Conservation (phyloP, 2,113 vertebrate genomes). For the Peromyscus leucopus region DNA sequence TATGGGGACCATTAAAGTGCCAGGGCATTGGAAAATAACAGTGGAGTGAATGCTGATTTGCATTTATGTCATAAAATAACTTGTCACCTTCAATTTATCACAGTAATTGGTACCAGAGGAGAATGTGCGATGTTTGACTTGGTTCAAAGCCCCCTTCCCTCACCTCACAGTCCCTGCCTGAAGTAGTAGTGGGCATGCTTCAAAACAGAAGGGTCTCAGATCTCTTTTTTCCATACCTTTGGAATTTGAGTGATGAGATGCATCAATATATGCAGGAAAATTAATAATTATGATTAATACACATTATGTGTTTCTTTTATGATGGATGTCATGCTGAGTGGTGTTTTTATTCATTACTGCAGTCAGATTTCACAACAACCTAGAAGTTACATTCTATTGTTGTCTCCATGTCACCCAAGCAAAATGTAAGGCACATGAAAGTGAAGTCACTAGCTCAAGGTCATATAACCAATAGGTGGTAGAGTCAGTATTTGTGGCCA, state of each 20-base stretch:
- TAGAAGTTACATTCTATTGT: not conserved
- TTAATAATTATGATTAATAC: not conserved
- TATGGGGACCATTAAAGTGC: constrained; percentile 83
- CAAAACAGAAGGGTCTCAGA: constrained; percentile 14
- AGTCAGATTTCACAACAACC: not conserved
- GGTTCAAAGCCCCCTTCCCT: constrained; percentile 78
- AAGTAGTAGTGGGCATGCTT: constrained; percentile 19
- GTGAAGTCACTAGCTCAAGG: constrained; percentile 19
- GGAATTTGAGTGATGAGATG: constrained; percentile 10
- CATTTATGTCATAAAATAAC: constrained; percentile 84
- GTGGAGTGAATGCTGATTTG: constrained; percentile 80
- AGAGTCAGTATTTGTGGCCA: not conserved
- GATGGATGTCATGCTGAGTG: not conserved
- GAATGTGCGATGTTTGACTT: constrained; percentile 74
- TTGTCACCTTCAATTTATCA: constrained; percentile 73
- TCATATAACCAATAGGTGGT: not conserved
- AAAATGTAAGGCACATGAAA: constrained; percentile 45
- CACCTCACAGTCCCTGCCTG: constrained; percentile 31
- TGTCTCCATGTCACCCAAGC: not conserved
- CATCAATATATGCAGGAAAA: not conserved
- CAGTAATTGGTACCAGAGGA: constrained; percentile 81
- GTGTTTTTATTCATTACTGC: not conserved
- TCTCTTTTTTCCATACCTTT: not conserved
- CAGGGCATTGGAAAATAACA: constrained; percentile 83
- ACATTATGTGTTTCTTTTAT: not conserved